Percentiles rank a stretch among this genome's conserved stretches.
Conservation (phyloP, 2,113 vertebrate genomes). For the Nerophis lumbriciformis region DNA sequence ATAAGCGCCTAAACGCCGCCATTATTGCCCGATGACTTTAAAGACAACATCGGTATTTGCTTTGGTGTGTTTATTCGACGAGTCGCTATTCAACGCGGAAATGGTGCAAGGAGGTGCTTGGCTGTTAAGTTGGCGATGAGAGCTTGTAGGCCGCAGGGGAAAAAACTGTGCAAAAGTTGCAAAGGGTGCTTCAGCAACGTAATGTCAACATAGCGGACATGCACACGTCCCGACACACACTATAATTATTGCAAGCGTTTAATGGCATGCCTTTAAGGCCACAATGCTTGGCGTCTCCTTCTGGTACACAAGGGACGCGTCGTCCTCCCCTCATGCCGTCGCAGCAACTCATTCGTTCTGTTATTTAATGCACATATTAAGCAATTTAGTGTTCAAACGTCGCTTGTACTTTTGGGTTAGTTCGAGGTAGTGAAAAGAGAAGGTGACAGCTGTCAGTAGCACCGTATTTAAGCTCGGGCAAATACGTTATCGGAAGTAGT, state of each 20-base stretch:
- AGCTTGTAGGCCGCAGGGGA: conserved; percentile 2
- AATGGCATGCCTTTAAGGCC: background rate
- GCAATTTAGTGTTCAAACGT: background rate
- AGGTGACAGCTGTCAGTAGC: conserved; percentile 46
- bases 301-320: conserved; percentile 38
- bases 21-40: too few species aligned
- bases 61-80: conserved; percentile 37
- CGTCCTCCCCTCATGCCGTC: background rate
- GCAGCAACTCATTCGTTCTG: background rate
- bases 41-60: background rate
- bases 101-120: conserved; percentile 65
- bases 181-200: background rate
- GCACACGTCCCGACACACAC: background rate
- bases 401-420: background rate
- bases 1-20: too few species aligned
- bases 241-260: background rate
- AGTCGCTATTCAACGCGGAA: conserved; percentile 62
- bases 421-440: background rate
- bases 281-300: conserved; percentile 43
- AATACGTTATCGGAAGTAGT: background rate
- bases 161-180: conserved; percentile 33
- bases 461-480: conserved; percentile 16
- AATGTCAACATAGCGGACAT: background rate
- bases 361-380: conserved; percentile 3
- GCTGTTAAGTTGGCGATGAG: conserved; percentile 40